Percentiles rank a stretch among this genome's conserved stretches.
These are phyloP conservation scores for Pterostichus niger DNA, from an alignment of 2,888 invertebrate genomes.

Conservation along the genomic window DNA sequence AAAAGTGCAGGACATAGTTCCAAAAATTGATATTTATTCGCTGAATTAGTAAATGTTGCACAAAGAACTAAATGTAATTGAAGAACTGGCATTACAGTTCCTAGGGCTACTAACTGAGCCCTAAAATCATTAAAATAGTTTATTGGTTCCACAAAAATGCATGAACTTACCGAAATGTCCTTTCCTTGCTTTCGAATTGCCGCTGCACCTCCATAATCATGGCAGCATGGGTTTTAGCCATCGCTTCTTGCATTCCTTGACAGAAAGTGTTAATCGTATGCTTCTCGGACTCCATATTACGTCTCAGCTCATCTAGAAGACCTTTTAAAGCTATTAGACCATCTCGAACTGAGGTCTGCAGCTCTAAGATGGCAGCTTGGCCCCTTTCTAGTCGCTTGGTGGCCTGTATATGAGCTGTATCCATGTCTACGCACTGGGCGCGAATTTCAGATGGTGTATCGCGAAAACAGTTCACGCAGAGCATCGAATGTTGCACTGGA, in stretches of 20 bases:
- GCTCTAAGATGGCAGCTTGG: conserved; percentile 76
- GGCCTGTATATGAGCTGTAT: conserved; percentile 86
- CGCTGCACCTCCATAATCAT: conserved; percentile 84
- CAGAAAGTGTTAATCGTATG: conserved; percentile 84
- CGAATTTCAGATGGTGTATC: conserved; percentile 84
- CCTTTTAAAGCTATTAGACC: conserved; percentile 83
- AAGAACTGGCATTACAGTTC: conserved; percentile 84
- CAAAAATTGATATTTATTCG: conserved; percentile 87
- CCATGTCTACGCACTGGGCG: conserved; percentile 86
- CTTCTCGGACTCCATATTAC: conserved; percentile 83
- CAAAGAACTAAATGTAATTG: conserved; percentile 85
- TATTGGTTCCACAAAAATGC: background rate
- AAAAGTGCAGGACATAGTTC: conserved; percentile 84
- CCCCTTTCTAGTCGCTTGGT: conserved; percentile 85
- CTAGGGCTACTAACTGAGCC: conserved; percentile 72
- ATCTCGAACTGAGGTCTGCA: conserved; percentile 82
- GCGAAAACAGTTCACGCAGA: conserved; percentile 87
- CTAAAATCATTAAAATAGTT: conserved; percentile 17
- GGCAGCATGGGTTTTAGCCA: conserved; percentile 83
- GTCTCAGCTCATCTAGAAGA: conserved; percentile 83
- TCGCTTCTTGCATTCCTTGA: conserved; percentile 83
- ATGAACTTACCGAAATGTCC: conserved; percentile 68
- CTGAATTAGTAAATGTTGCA: conserved; percentile 85
- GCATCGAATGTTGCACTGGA: conserved; percentile 83
- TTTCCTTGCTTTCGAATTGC: conserved; percentile 79